Percentiles rank a stretch among this genome's conserved stretches.
Evolutionary conservation across 2,797 vertebrate genomes (phyloP).

Genomic region (Trichosurus vulpecula): DNA sequence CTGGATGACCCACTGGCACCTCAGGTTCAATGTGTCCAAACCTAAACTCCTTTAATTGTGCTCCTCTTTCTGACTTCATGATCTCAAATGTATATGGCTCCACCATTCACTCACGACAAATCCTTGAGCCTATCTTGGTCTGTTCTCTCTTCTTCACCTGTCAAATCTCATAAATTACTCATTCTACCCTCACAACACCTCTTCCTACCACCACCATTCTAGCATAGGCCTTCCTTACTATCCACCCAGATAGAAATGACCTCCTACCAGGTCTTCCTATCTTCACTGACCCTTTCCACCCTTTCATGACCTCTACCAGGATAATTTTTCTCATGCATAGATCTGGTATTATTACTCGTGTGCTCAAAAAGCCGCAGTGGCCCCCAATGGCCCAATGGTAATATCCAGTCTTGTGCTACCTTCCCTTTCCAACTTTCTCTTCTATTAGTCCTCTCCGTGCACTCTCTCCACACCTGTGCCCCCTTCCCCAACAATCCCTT

Average conservation of each 20-base stretch:
- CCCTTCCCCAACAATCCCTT: neutral
- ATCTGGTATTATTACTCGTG: neutral
- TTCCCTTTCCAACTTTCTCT: neutral
- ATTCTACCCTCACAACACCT: neutral
- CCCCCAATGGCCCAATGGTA: neutral
- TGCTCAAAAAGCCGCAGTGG: neutral
- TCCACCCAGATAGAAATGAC: neutral
- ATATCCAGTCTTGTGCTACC: neutral
- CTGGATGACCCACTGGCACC: neutral
- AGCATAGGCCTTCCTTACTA: neutral
- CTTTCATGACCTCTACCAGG: neutral
- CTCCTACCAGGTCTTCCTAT: neutral
- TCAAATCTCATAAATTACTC: neutral
- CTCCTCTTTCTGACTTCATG: neutral
- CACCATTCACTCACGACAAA: neutral
- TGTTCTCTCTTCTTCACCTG: neutral
- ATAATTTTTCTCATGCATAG: neutral
- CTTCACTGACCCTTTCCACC: neutral
- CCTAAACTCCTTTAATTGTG: neutral
- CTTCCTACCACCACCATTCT: neutral
- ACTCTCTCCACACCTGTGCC: neutral
- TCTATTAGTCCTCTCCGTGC: neutral
- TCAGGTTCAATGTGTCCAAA: neutral
- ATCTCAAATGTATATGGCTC: neutral
- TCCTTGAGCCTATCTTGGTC: neutral